Conservation (phyloP, 2,797 vertebrate species). For the Paratrypauchen microcephalus region DNA sequence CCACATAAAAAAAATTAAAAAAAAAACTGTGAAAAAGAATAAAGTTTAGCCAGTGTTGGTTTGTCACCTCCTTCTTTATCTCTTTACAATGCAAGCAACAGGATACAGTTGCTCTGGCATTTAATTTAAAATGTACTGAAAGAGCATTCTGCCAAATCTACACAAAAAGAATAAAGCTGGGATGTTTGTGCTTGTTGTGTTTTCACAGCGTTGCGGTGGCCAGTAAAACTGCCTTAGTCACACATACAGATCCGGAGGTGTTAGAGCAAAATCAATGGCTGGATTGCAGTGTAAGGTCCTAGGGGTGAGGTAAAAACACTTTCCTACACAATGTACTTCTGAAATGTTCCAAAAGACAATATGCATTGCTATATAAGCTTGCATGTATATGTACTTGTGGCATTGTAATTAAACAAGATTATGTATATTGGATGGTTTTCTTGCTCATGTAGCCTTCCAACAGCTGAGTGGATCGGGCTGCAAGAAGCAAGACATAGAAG, state of each 20-base stretch:
- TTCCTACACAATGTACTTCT: constrained; percentile 52
- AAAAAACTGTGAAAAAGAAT: not conserved
- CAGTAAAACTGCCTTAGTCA: constrained; percentile 68
- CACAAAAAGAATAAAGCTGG: constrained; percentile 19
- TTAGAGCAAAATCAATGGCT: constrained; percentile 67
- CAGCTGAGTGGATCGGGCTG: not conserved
- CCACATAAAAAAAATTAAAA: not conserved
- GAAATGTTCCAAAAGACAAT: constrained; percentile 40
- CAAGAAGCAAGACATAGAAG: not conserved
- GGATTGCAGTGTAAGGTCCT: constrained; percentile 64
- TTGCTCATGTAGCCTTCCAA: not conserved
- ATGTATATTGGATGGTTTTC: not conserved
- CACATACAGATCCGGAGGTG: constrained; percentile 62
- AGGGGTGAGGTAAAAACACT: constrained; percentile 63
- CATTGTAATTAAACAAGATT: not conserved
- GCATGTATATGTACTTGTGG: not conserved
- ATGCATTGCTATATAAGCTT: not conserved
- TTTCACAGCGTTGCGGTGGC: constrained; percentile 55
- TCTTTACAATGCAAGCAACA: not conserved
- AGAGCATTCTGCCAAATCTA: constrained; percentile 15
- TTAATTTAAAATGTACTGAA: constrained; percentile 20
- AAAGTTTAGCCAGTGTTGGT: not conserved
- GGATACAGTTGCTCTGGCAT: not conserved
- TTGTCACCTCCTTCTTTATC: not conserved
- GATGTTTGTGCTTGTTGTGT: constrained; percentile 49